Evolutionary conservation across 2,888 invertebrate genomes (phyloP).

Genomic region (Crematogaster levior): DNA sequence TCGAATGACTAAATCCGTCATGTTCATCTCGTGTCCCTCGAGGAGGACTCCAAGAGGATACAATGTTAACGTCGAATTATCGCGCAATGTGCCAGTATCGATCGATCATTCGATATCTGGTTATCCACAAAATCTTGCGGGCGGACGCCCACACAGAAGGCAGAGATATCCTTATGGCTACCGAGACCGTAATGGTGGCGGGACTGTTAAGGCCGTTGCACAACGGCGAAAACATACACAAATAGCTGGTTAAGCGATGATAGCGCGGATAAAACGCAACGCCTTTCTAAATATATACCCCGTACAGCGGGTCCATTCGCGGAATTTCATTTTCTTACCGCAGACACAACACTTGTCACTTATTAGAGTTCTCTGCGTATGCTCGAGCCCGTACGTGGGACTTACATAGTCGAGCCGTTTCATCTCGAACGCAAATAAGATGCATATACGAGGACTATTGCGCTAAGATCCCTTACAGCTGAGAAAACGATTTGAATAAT

Average conservation of each 20-base stretch:
- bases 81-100: conserved; percentile 57
- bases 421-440: not conserved
- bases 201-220: conserved; percentile 58
- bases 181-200: conserved; percentile 28
- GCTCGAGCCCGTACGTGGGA: not conserved
- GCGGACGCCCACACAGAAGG: conserved; percentile 44
- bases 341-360: conserved; percentile 61
- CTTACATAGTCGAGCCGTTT: not conserved
- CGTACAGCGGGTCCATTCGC: conserved; percentile 53
- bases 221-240: conserved; percentile 65
- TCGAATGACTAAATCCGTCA: not conserved
- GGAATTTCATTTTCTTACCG: conserved; percentile 57
- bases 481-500: conserved; percentile 6
- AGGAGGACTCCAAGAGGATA: conserved; percentile 10
- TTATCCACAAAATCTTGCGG: conserved; percentile 68
- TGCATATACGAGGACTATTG: not conserved
- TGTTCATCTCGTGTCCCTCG: not conserved
- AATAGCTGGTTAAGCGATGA: conserved; percentile 65
- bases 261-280: conserved; percentile 63
- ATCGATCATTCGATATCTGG: conserved; percentile 67
- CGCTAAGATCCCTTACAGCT: not conserved
- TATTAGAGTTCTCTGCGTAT: not conserved
- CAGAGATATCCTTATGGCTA: conserved; percentile 39
- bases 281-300: conserved; percentile 65
- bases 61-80: conserved; percentile 41